Evolutionary conservation across 2,888 invertebrate genomes (phyloP).

Genomic region (Malthinus seriepunctatus): DNA sequence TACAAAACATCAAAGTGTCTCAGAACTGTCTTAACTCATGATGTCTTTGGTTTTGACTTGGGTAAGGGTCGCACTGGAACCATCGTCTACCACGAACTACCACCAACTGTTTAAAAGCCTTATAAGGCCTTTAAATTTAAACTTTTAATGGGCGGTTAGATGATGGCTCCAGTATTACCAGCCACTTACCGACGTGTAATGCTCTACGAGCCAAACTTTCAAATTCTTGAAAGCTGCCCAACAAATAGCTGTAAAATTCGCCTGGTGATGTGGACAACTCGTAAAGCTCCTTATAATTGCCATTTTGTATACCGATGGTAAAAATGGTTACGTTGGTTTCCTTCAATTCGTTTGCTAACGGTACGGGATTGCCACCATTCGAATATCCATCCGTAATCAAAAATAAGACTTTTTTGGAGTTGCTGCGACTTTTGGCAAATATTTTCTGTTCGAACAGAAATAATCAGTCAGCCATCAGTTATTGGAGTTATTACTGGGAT

Average conservation of each 20-base stretch:
- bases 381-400: conserved; percentile 73
- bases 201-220: conserved; percentile 69
- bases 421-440: conserved; percentile 53
- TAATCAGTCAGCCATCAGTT: neutral
- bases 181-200: conserved; percentile 63
- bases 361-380: conserved; percentile 69
- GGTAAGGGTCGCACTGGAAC: too few relatives aligned
- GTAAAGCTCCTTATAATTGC: conserved; percentile 65
- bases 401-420: conserved; percentile 64
- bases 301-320: conserved; percentile 65
- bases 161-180: too few relatives aligned
- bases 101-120: too few relatives aligned
- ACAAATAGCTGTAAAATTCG: conserved; percentile 65
- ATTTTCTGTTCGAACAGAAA: conserved; percentile 51
- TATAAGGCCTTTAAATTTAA: too few relatives aligned
- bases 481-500: too few relatives aligned
- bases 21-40: too few relatives aligned
- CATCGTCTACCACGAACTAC: too few relatives aligned
- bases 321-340: conserved; percentile 58
- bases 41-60: too few relatives aligned
- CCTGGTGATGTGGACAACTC: conserved; percentile 65
- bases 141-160: too few relatives aligned
- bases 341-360: conserved; percentile 62
- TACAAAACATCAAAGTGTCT: conserved; percentile 37
- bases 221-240: conserved; percentile 70